Base-by-base conservation (phyloP, 92 coral and sea anemone species). In the Porites divaricata region DNA sequence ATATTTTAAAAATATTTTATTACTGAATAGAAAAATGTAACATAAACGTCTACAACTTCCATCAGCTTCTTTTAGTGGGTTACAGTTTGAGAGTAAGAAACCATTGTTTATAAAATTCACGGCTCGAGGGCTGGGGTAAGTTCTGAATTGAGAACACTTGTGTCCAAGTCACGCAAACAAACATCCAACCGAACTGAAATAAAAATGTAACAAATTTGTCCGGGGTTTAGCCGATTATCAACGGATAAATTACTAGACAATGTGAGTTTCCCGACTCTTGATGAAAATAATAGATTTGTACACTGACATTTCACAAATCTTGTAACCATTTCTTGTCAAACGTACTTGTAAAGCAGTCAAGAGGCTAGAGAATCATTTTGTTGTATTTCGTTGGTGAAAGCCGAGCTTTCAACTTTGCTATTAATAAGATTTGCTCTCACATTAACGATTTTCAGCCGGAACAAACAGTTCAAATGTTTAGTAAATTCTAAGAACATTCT, bases 111-210 rank as follows among this genome's bases (percentile, higher is more conserved):
- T n/a, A 20, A 1, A 61, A 61, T 16, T 51, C 58, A 24, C 13
- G 4, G 16, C 12, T 1, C 19, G 1, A 19, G 26, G 57, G 8
- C 9, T 8, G 16, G 21, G 6, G 6, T n/a, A 8, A 49, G 28
- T 9, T 51, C 22, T 8, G 13, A 28, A 7, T 51, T 41, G 28
- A 16, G 17, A 35, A 15, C n/a, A 22, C 28, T 25, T 3, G 21
- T 3, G 7, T 58, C 41, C 11, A 11, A 41, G 85, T 80, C 85
- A 70, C 85, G 76, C 85, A 80, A 79, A 80, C 22, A 21, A n/a
- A 25, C 52, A 57, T 28, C 26, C 13, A 2, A 25, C 56, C 9
- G 23, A 12, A 54, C 13, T 54, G 20, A 25, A 13, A 69, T 28
- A 56, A 35, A 80, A 28, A 22, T 28, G 76, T 25, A 17, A 21